Evolutionary conservation across 2,113 vertebrate genomes (phyloP).

Genomic region (Varanus komodoensis): DNA sequence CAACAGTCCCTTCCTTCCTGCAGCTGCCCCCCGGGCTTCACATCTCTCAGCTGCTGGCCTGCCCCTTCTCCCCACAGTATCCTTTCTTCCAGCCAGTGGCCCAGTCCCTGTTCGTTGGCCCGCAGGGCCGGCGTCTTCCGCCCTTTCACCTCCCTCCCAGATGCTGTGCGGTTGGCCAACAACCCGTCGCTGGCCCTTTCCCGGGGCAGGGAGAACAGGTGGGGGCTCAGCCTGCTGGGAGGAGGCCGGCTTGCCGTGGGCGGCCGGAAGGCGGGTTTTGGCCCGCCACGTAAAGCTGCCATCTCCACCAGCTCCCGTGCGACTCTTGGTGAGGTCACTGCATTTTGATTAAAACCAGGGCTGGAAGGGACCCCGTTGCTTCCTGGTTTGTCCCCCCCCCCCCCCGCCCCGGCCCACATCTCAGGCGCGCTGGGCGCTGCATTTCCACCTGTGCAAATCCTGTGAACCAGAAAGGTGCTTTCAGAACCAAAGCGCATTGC

Average conservation of each 20-base stretch:
- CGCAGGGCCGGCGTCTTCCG: neutral
- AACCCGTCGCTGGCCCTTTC: neutral
- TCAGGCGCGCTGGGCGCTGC: too few species aligned
- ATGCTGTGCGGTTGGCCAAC: neutral
- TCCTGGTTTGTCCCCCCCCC: neutral
- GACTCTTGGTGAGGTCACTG: too few species aligned
- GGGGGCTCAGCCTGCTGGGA: neutral
- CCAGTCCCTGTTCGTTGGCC: too few species aligned
- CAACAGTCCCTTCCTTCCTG: neutral
- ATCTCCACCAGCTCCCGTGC: neutral
- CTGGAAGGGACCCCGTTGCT: neutral
- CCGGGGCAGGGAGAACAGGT: neutral
- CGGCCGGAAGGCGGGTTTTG: neutral
- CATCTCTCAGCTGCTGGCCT: neutral
- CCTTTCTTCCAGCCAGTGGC: neutral
- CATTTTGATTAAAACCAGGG: neutral
- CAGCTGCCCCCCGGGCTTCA: too few species aligned
- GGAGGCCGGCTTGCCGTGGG: rapidly evolving
- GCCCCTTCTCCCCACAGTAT: too few species aligned
- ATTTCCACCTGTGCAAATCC: neutral
- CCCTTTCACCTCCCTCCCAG: neutral
- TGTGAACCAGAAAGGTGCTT: neutral
- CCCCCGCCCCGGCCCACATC: neutral
- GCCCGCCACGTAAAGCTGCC: neutral
- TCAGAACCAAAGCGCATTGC: neutral